Percentiles rank a stretch among this genome's conserved stretches.
Conservation (phyloP, 2,888 invertebrate species). For the Diarsia mendica region DNA sequence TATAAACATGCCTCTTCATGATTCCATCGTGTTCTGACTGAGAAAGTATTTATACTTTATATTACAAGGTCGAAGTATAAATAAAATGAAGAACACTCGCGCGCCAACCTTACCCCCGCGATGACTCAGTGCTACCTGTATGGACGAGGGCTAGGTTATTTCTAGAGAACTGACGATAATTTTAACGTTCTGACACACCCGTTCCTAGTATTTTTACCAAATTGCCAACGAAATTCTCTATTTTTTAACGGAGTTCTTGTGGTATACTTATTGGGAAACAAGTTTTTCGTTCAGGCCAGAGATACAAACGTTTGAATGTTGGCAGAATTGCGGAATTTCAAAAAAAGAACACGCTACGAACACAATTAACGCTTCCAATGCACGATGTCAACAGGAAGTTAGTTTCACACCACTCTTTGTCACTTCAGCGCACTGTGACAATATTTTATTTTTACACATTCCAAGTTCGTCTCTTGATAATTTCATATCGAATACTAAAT, state of each 20-base stretch:
- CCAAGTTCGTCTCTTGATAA: constrained; percentile 29
- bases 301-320: constrained; percentile 18
- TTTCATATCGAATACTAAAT: constrained; percentile 6
- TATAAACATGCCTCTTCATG: constrained; percentile 54
- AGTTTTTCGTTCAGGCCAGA: neutral
- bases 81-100: constrained; percentile 66
- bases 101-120: constrained; percentile 65
- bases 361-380: constrained; percentile 54
- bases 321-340: constrained; percentile 44
- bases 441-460: constrained; percentile 56
- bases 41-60: constrained; percentile 67
- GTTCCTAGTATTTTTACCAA: constrained; percentile 67
- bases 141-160: constrained; percentile 73
- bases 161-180: constrained; percentile 74
- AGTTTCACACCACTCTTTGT: constrained; percentile 55
- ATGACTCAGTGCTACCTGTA: constrained; percentile 74
- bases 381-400: constrained; percentile 58
- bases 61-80: constrained; percentile 69
- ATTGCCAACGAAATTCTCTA: constrained; percentile 57
- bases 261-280: constrained; percentile 17
- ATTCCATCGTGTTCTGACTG: constrained; percentile 61
- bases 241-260: constrained; percentile 44
- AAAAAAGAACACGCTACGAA: constrained; percentile 42
- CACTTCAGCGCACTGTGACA: constrained; percentile 49
- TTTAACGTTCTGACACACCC: constrained; percentile 74